Evolutionary conservation across 2,888 invertebrate genomes (phyloP).

Genomic region (Helobdella robusta): DNA sequence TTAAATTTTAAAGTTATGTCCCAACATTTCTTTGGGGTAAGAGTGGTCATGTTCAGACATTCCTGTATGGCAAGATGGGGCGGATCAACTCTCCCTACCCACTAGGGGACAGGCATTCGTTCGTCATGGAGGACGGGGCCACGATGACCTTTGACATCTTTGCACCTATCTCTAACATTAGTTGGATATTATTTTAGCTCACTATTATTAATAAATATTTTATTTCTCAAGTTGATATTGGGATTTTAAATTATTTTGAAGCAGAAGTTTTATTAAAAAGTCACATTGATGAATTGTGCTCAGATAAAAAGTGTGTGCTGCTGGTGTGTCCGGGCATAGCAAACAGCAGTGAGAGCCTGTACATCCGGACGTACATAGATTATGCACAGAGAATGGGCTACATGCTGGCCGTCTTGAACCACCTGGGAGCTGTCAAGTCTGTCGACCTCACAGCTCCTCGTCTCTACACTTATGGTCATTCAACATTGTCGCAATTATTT

Average conservation of each 20-base stretch:
- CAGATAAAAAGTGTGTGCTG: slow-evolving; percentile 39
- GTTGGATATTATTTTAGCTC: slow-evolving; percentile 29
- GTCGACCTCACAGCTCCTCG: slow-evolving; percentile 75
- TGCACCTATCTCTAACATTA: slow-evolving; percentile 64
- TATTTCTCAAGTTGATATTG: not conserved
- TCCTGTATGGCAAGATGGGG: slow-evolving; percentile 65
- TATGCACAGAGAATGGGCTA: slow-evolving; percentile 76
- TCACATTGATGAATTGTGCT: no score
- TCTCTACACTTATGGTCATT: slow-evolving; percentile 85
- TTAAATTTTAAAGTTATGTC: slow-evolving; percentile 59
- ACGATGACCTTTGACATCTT: slow-evolving; percentile 85
- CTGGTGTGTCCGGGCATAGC: slow-evolving; percentile 63
- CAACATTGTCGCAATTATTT: not conserved
- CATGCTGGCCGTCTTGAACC: slow-evolving; percentile 84
- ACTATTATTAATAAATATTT: not conserved
- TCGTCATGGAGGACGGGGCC: slow-evolving; percentile 70
- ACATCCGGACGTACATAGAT: slow-evolving; percentile 83
- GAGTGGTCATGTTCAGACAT: slow-evolving; percentile 87
- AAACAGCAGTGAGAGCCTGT: slow-evolving; percentile 85
- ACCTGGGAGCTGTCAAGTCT: slow-evolving; percentile 76
- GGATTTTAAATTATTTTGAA: not conserved
- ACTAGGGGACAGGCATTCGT: slow-evolving; percentile 65
- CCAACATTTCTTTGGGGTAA: slow-evolving; percentile 87
- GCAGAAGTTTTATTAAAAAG: not conserved
- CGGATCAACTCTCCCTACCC: slow-evolving; percentile 80